Conservation (phyloP, 2,113 vertebrate genomes). For the Chaetodon auriga region DNA sequence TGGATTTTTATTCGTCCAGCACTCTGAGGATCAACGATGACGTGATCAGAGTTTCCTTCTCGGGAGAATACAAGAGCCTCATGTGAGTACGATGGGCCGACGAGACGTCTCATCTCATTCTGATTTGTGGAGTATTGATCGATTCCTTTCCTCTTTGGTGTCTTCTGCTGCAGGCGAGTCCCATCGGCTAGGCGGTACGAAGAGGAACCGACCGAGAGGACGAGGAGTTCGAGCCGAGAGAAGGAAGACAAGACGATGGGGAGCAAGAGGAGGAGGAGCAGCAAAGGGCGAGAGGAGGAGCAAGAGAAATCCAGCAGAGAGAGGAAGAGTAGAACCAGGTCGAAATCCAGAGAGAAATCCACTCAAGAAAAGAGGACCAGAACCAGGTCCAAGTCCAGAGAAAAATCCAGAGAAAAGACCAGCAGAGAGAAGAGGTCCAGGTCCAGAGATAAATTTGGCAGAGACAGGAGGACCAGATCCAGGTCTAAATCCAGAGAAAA, state of each 20-base stretch:
- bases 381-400: slow-evolving; percentile 22
- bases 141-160: rapidly evolving
- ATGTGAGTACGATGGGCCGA: slow-evolving; percentile 58
- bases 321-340: background rate
- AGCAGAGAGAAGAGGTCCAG: background rate
- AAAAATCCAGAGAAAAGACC: slow-evolving; percentile 9
- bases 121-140: background rate
- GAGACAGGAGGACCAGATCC: background rate
- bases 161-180: slow-evolving; percentile 37
- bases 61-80: slow-evolving; percentile 76
- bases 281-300: background rate
- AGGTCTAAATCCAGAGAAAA: slow-evolving; percentile 14
- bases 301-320: background rate
- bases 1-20: slow-evolving; percentile 74
- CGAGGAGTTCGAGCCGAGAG: slow-evolving; percentile 41
- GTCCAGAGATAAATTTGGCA: slow-evolving; percentile 5
- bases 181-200: slow-evolving; percentile 45
- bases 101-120: background rate
- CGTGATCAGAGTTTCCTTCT: slow-evolving; percentile 74
- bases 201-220: slow-evolving; percentile 45
- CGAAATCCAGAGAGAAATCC: background rate
- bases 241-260: background rate
- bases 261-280: slow-evolving; percentile 14
- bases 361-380: background rate
- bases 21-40: slow-evolving; percentile 74